Evolutionary conservation across 2,888 invertebrate species (phyloP), one percentile per base, ranked within the genome.

Genomic region (Augiades crinisus): DNA sequence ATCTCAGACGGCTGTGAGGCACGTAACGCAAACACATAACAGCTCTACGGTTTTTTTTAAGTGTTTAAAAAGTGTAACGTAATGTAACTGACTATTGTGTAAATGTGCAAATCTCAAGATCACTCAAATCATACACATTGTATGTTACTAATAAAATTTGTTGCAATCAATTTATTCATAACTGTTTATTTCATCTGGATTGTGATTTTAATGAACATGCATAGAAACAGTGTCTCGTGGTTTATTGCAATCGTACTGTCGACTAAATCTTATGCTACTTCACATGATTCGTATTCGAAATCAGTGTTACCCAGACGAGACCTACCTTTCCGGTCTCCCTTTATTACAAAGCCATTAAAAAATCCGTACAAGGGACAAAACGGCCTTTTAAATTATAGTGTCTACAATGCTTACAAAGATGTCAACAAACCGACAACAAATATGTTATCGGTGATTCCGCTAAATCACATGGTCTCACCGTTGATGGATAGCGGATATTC

Each of bases 141-240:
- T 13, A 17, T 36, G 34, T 17, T 36, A 7, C 6, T 33, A 0
- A 14, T 33, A 12, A 30, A 27, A 10, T 24, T 4, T 10, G 5
- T 22, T 27, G 27, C 12, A 5, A 30, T 5, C 10, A 27, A 2
- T 2, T 22, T 6, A 2, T 22, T 22, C 22, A 7, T 22, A 12
- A 30, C 5, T 30, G 30, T 12, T 10, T 5, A 5, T 12, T 4
- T 12, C 10, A 30, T n/a, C 2, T 6, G 2, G 3, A 22, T 22
- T 3, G n/a, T n/a, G n/a, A n/a, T n/a, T n/a, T n/a, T n/a, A 50
- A 34, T n/a, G 31, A 40, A 27, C 12, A 47, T 50, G 50, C 19
- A 24, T 13, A 43, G 17, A 5, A 41, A 36, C 19, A 19, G 36
- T 33, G 13, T 30, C 6, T 14, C 36, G n/a, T 43, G 27, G 13